These are phyloP conservation scores for Tyria jacobaeae DNA, from an alignment of 2,888 invertebrate genomes.

Conservation along the genomic window DNA sequence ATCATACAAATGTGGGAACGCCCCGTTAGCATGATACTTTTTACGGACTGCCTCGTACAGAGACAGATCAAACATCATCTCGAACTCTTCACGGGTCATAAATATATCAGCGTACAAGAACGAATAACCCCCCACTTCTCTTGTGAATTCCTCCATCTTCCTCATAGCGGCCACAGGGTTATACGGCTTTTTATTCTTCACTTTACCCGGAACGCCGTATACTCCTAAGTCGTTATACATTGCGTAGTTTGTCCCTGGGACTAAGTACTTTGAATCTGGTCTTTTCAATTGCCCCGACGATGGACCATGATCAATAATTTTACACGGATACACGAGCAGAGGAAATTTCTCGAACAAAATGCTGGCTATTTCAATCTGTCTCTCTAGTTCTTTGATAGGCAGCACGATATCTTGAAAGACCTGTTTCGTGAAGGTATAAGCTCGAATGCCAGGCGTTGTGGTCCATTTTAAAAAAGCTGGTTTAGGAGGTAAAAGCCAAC, in stretches of 20 bases:
- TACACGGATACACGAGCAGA: conserved; percentile 89
- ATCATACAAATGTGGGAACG: conserved; percentile 89
- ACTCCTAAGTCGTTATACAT: conserved; percentile 91
- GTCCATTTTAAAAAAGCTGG: conserved; percentile 91
- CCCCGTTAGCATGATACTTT: conserved; percentile 86
- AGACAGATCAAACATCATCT: conserved; percentile 89
- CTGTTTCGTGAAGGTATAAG: conserved; percentile 90
- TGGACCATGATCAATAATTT: conserved; percentile 88
- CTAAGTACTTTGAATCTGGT: conserved; percentile 86
- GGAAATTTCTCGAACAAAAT: conserved; percentile 89
- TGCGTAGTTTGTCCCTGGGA: conserved; percentile 88
- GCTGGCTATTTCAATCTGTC: conserved; percentile 87
- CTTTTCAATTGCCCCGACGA: conserved; percentile 86
- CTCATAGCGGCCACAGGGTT: conserved; percentile 89
- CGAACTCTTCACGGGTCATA: conserved; percentile 88
- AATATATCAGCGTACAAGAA: conserved; percentile 91
- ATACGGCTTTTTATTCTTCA: conserved; percentile 86
- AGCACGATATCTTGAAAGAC: conserved; percentile 91
- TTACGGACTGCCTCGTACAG: conserved; percentile 87
- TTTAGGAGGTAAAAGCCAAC: conserved; percentile 90
- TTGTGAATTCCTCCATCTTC: conserved; percentile 89
- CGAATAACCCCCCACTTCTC: conserved; percentile 89
- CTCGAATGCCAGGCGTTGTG: conserved; percentile 89
- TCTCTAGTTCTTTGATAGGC: conserved; percentile 88
- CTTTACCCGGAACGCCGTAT: conserved; percentile 89